phyloP scores from a whole-genome alignment of 2,888 invertebrate species.

The Parnassius smintheus region DNA sequence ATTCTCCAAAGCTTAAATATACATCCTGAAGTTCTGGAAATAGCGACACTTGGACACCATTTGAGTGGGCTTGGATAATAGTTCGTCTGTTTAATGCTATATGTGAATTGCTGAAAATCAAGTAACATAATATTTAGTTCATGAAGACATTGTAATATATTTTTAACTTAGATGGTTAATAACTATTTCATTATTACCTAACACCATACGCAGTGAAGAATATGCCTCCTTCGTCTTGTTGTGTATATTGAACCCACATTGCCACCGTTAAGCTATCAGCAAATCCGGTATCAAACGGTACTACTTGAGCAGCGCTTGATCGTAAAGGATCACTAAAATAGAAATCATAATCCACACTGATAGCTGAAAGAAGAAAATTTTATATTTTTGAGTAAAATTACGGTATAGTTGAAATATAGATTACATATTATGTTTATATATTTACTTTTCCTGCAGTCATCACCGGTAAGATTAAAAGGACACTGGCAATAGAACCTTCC shows the following conservation, averaged over 20 bases:
- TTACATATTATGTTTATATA: constrained; percentile 14
- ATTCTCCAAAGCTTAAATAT: constrained; percentile 94
- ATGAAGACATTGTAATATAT: not conserved
- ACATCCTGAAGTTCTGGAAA: constrained; percentile 94
- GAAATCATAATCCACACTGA: constrained; percentile 98
- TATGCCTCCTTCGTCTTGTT: constrained; percentile 94
- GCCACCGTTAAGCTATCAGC: constrained; percentile 92
- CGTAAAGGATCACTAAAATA: constrained; percentile 95
- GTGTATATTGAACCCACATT: constrained; percentile 98
- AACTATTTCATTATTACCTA: constrained; percentile 59
- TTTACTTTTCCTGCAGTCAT: constrained; percentile 96
- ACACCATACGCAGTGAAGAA: constrained; percentile 97
- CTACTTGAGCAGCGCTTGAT: constrained; percentile 95
- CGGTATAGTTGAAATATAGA: not conserved
- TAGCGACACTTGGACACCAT: constrained; percentile 94
- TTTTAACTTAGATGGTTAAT: not conserved
- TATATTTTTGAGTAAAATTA: not conserved
- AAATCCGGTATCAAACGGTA: constrained; percentile 92
- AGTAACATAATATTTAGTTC: not conserved
- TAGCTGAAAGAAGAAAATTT: constrained; percentile 82
- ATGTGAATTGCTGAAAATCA: constrained; percentile 85
- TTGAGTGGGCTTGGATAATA: constrained; percentile 95
- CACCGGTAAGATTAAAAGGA: constrained; percentile 97
- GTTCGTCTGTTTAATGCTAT: constrained; percentile 88
- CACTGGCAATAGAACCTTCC: constrained; percentile 97